phyloP scores from a whole-genome alignment of 2,113 vertebrate genomes.

The Cavia aperea region DNA sequence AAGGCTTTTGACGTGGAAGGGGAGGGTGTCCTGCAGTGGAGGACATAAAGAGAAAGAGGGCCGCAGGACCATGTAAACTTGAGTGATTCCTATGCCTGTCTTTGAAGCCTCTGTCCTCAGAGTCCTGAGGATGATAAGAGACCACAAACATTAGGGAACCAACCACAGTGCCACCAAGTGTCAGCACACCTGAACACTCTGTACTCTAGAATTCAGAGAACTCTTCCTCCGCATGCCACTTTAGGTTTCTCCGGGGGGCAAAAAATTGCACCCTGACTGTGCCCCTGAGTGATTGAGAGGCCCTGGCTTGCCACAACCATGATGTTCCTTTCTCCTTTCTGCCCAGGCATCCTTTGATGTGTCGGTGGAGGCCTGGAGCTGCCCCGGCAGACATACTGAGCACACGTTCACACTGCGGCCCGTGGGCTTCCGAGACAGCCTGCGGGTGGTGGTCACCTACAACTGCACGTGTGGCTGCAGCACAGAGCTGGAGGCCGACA shows the following conservation, averaged over 20 bases:
- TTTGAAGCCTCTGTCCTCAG: background rate
- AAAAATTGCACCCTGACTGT: rapidly evolving
- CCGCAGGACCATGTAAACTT: background rate
- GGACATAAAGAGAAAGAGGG: background rate
- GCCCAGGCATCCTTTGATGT: constrained; percentile 88
- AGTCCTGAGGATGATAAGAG: background rate
- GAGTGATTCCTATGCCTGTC: background rate
- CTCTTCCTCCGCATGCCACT: rapidly evolving
- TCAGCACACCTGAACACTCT: background rate
- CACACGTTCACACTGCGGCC: constrained; percentile 90
- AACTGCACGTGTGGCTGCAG: constrained; percentile 88
- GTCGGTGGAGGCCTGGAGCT: constrained; percentile 85
- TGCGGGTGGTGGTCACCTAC: constrained; percentile 86
- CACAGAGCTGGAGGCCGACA: constrained; percentile 68
- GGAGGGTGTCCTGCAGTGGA: background rate
- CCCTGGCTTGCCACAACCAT: rapidly evolving
- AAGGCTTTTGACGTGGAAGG: background rate
- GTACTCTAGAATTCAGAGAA: rapidly evolving
- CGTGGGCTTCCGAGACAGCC: constrained; percentile 91
- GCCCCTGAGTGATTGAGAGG: background rate
- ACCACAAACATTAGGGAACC: background rate
- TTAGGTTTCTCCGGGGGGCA: rapidly evolving
- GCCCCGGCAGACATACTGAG: constrained; percentile 72
- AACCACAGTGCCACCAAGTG: rapidly evolving
- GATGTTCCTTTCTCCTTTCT: background rate